Conservation (phyloP, 1,140 invertebrate species). For the Orchestia grillus region DNA sequence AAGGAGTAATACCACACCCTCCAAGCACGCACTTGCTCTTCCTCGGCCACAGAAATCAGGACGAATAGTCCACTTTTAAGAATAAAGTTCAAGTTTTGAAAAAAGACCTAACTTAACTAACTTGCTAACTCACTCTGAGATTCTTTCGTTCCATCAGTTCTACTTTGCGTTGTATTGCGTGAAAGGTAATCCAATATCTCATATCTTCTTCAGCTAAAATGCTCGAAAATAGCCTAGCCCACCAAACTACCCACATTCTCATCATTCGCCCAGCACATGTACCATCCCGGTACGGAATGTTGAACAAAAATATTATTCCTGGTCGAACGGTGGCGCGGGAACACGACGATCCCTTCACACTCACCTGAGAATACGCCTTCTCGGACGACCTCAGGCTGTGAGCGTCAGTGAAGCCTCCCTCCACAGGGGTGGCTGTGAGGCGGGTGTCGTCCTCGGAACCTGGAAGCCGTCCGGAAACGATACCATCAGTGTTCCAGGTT, state of each 20-base stretch:
- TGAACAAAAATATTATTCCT: too few species aligned
- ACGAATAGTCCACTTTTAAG: neutral
- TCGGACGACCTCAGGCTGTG: constrained; percentile 26
- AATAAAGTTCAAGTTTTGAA: neutral
- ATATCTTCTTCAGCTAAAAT: neutral
- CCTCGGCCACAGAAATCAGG: neutral
- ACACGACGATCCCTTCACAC: too few species aligned
- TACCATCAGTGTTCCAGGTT: neutral
- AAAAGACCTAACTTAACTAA: neutral
- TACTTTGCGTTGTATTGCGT: neutral
- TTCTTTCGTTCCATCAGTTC: neutral
- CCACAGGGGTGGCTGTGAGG: constrained; percentile 14
- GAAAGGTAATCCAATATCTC: neutral
- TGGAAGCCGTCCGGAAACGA: neutral
- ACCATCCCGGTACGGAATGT: neutral
- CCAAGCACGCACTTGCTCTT: neutral
- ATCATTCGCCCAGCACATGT: neutral
- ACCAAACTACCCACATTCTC: neutral
- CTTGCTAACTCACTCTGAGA: neutral
- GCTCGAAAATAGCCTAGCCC: neutral
- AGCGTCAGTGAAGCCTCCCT: constrained; percentile 4
- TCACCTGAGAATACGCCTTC: constrained; percentile 3
- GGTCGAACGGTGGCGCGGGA: too few species aligned
- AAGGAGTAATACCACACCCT: too few species aligned
- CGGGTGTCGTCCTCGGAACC: constrained; percentile 12